These are phyloP conservation scores for Acipenser oxyrinchus DNA, from an alignment of 2,797 vertebrate species.

Conservation along the genomic window DNA sequence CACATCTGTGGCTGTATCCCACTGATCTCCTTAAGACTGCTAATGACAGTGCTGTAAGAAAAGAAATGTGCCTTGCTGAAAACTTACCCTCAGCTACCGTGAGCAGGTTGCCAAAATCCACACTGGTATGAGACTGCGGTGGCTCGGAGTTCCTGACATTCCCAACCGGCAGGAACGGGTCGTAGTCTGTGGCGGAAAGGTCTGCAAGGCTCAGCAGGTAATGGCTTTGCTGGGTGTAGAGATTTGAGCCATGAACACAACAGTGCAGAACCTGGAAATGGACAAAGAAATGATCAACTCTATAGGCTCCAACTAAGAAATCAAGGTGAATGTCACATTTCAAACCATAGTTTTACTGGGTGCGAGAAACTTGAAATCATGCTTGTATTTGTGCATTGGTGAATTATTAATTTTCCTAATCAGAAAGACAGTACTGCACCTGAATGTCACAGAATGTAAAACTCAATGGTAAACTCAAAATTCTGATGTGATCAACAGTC, in stretches of 20 bases:
- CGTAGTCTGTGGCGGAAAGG: constrained; percentile 75
- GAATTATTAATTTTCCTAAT: too few relatives aligned
- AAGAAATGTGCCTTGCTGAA: neutral
- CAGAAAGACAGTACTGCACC: too few relatives aligned
- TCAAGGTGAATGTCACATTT: too few relatives aligned
- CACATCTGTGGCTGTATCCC: neutral
- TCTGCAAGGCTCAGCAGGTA: constrained; percentile 86
- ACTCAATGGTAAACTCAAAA: too few relatives aligned
- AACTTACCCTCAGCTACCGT: constrained; percentile 87
- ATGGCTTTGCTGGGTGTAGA: constrained; percentile 87
- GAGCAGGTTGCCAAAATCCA: constrained; percentile 80
- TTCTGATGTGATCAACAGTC: too few relatives aligned
- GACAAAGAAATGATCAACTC: neutral
- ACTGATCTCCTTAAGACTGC: neutral
- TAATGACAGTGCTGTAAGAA: neutral
- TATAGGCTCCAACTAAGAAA: too few relatives aligned
- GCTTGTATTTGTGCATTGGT: too few relatives aligned
- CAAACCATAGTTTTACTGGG: too few relatives aligned
- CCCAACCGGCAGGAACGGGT: constrained; percentile 79
- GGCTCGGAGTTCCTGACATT: constrained; percentile 77
- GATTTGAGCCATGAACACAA: constrained; percentile 85
- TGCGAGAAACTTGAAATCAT: too few relatives aligned
- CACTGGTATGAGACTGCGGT: constrained; percentile 53
- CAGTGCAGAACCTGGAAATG: constrained; percentile 79
- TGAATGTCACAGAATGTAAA: too few relatives aligned